Percentiles rank a stretch among this genome's conserved stretches.
Conservation (phyloP, 1,140 invertebrate species). For the Aphelinus atriplicis region DNA sequence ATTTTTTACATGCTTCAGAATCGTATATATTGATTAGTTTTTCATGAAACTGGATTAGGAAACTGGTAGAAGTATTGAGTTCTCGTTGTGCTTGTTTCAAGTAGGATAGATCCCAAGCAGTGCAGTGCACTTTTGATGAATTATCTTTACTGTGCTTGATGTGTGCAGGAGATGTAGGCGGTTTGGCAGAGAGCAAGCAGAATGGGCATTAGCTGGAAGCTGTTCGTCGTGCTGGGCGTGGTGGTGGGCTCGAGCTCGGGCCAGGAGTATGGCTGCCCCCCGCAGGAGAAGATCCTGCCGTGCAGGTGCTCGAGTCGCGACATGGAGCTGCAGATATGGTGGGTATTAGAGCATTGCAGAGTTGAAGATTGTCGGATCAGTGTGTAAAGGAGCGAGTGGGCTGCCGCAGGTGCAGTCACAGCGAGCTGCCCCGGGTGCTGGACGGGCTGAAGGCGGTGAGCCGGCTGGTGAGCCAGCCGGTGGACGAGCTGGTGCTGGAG, state of each 20-base stretch:
- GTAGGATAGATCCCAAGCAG: too few relatives aligned
- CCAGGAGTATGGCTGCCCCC: conserved; percentile 69
- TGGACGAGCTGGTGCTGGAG: conserved; percentile 87
- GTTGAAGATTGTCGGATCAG: background rate
- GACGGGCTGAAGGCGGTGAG: conserved; percentile 78
- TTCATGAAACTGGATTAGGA: too few relatives aligned
- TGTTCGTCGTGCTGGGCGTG: background rate
- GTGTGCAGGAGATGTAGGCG: too few relatives aligned
- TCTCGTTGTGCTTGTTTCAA: too few relatives aligned
- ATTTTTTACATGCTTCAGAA: too few relatives aligned
- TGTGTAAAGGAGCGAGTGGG: too few relatives aligned
- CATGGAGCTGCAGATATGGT: conserved; percentile 78
- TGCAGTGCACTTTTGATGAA: too few relatives aligned
- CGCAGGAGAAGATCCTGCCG: conserved; percentile 73
- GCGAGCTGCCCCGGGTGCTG: conserved; percentile 79
- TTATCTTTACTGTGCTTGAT: too few relatives aligned
- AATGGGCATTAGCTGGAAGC: too few relatives aligned
- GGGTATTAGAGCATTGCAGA: conserved; percentile 39
- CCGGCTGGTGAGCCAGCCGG: conserved; percentile 73
- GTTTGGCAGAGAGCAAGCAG: too few relatives aligned
- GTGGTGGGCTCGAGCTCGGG: background rate
- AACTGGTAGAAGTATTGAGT: too few relatives aligned
- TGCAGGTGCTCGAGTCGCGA: conserved; percentile 74
- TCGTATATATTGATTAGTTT: too few relatives aligned
- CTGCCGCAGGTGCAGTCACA: conserved; percentile 81